Conservation (phyloP, 2,888 invertebrate species). For the Lampropteryx suffumata region DNA sequence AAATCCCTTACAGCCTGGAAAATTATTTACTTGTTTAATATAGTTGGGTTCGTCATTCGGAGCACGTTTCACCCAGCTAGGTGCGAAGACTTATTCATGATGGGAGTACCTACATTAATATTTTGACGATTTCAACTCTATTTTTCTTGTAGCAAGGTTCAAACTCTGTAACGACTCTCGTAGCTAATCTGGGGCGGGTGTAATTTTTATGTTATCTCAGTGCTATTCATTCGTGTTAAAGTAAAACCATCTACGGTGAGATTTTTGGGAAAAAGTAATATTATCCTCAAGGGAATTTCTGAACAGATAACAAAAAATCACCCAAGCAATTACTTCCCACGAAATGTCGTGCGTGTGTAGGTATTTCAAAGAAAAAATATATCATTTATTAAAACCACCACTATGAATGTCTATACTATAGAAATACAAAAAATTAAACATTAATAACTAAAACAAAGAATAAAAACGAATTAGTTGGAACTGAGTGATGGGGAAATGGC, state of each 20-base stretch:
- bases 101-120: constrained; percentile 27
- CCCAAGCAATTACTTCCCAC: no score
- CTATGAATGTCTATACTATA: no score
- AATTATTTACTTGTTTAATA: constrained; percentile 70
- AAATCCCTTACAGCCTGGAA: constrained; percentile 57
- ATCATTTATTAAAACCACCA: no score
- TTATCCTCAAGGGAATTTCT: neutral
- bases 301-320: neutral
- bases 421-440: no score
- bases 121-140: constrained; percentile 22
- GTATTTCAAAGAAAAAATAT: no score
- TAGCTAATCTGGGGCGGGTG: constrained; percentile 27
- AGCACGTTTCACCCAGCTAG: constrained; percentile 47
- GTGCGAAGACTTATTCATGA: constrained; percentile 42
- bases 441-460: no score
- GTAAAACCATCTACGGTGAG: constrained; percentile 3
- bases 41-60: constrained; percentile 46
- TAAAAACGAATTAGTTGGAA: no score
- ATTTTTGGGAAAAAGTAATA: constrained; percentile 4
- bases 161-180: constrained; percentile 8
- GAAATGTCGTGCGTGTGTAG: no score
- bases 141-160: constrained; percentile 18
- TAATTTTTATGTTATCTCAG: constrained; percentile 30
- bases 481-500: no score
- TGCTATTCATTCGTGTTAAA: constrained; percentile 18